A percentile compares a stretch with the other conserved stretches of the same genome.
phyloP scores from a whole-genome alignment of 2,797 vertebrate species.

The Parauchenoglanis ngamensis region DNA sequence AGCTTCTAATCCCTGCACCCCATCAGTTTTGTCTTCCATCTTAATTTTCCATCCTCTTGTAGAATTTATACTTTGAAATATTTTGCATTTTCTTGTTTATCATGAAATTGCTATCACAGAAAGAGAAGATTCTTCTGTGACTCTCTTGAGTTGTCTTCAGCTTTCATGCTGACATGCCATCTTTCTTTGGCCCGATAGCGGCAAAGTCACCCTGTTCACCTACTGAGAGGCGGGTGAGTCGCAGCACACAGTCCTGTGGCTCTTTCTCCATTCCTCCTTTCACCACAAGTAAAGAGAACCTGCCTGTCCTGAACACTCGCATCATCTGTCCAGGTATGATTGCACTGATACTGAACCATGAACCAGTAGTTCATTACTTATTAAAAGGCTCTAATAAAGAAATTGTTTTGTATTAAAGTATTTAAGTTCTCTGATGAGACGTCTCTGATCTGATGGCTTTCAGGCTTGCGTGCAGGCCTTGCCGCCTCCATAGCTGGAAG shows the following conservation, averaged over 20 bases:
- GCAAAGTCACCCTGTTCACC: constrained; percentile 83
- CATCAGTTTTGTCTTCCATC: not conserved
- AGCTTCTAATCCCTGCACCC: not conserved
- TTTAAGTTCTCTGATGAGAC: not conserved
- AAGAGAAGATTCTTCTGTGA: constrained; percentile 1
- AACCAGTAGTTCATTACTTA: not conserved
- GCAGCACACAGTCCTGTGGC: constrained; percentile 83
- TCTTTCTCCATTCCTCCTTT: constrained; percentile 84
- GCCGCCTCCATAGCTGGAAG: constrained; percentile 98
- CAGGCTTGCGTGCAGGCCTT: constrained; percentile 92
- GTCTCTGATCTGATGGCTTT: constrained; percentile 11
- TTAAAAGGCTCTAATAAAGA: not conserved
- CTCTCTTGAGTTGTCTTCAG: not conserved
- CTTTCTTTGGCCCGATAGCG: constrained; percentile 59
- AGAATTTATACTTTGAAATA: not conserved
- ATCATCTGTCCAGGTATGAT: constrained; percentile 93
- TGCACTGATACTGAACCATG: not conserved
- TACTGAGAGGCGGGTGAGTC: constrained; percentile 82
- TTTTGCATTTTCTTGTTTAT: not conserved
- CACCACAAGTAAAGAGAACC: constrained; percentile 92
- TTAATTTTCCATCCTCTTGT: not conserved
- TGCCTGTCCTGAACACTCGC: constrained; percentile 95
- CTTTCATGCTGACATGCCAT: constrained; percentile 24
- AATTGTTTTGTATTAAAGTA: not conserved
- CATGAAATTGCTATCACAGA: not conserved